These are phyloP conservation scores for Vimba vimba DNA, from an alignment of 2,113 vertebrate species.

Conservation along the genomic window DNA sequence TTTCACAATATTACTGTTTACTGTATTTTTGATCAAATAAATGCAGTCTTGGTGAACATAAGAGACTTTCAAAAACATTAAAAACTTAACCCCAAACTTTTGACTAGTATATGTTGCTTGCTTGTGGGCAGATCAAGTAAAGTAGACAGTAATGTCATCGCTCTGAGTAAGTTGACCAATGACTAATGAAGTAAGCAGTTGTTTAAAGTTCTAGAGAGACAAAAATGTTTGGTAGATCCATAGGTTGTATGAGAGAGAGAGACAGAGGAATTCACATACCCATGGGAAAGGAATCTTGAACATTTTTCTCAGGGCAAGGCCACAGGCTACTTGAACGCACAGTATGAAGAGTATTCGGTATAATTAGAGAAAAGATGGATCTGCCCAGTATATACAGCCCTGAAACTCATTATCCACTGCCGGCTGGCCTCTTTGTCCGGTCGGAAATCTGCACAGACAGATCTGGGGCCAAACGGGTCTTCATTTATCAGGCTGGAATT, in stretches of 20 bases:
- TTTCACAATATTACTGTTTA: neutral
- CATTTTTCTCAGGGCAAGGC: conserved; percentile 34
- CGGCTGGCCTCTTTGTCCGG: neutral
- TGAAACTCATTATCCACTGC: conserved; percentile 29
- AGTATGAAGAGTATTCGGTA: conserved; percentile 28
- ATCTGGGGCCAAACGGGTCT: neutral
- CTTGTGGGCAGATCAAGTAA: neutral
- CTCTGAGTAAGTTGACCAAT: neutral
- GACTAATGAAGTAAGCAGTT: neutral
- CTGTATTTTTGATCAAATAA: neutral
- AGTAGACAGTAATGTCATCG: neutral
- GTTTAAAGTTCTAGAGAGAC: neutral
- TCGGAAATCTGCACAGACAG: neutral
- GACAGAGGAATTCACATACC: neutral
- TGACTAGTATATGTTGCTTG: neutral
- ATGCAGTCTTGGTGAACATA: neutral
- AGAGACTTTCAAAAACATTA: neutral
- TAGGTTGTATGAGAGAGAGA: neutral
- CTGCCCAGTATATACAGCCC: conserved; percentile 10
- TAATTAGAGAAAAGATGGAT: conserved; percentile 38
- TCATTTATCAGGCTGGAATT: conserved; percentile 18
- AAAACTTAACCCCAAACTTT: neutral
- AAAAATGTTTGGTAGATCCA: neutral
- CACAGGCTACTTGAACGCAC: neutral
- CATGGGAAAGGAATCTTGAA: neutral